Base-by-base conservation (phyloP, 2,797 vertebrate genomes). In the Champsocephalus esox region DNA sequence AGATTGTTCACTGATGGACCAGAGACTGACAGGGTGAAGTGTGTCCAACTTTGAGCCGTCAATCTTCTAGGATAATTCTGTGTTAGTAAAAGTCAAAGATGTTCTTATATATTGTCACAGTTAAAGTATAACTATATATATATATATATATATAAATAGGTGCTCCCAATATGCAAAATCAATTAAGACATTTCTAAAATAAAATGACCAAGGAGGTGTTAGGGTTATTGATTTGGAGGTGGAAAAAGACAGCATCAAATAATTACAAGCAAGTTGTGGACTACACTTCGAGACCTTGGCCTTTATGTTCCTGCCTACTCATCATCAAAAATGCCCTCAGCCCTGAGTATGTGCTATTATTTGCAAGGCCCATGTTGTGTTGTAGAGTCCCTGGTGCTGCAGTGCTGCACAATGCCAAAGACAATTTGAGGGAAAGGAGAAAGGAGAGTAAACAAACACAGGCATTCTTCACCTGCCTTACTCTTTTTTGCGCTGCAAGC, bases 241-340 rank as follows among this genome's bases (percentile, higher is more conserved):
- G 17, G 4, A 61, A 69, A 67, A 68, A 72, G 70, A 82, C 73
- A 81, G 69, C 59, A 76, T 66, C 66, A 68, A 75, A 83, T 87
- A 75, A 88, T 82, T 80, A 78, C 74, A 75, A 80, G 76, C 74
- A 75, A 80, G 76, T 80, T 79, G 75, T 73, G 63, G 73, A 57
- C 71, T 48, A 34, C 63, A 57, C 70, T 77, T 73, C 60, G 45
- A 75, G 70, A 69, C 66, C 66, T 63, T 72, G 72, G 62, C 77
- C 72, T 86, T 82, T 77, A 60, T 68, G 63, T 59, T 21, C 66
- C 79, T 54, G 41, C 75, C 65, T 54, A 46, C 61, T 71, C 3
- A 8, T 83, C 65, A 60, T 73, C 60, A 83, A 73, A 73, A 80
- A 81, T 77, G 59, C 65, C 54, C 61, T 80, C 62, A 70, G 41